Evolutionary conservation across 2,888 invertebrate genomes (phyloP).

Genomic region (Parnassius mnemosyne): DNA sequence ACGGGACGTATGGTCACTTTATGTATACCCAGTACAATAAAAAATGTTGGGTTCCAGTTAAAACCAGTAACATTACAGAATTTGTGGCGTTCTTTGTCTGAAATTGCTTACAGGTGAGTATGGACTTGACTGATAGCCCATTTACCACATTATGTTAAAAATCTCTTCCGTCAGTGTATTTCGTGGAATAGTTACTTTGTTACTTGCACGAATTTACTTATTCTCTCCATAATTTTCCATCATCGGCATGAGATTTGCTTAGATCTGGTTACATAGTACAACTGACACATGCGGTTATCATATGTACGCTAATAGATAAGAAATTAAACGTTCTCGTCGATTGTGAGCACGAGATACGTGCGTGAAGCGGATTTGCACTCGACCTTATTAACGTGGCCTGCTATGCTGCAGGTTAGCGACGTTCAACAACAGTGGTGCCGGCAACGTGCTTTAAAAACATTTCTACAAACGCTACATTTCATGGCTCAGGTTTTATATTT

Average conservation of each 20-base stretch:
- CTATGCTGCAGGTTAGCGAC: slow-evolving; percentile 40
- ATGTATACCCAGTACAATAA: no score
- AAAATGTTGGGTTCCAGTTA: no score
- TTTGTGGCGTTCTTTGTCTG: no score
- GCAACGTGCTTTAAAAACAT: neutral
- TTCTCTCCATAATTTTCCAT: neutral
- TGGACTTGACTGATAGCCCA: no score
- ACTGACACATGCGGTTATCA: slow-evolving; percentile 57
- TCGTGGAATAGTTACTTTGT: neutral
- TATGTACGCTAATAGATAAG: slow-evolving; percentile 65
- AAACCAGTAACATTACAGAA: no score
- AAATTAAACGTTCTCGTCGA: slow-evolving; percentile 40
- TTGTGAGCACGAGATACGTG: slow-evolving; percentile 51
- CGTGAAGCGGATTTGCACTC: slow-evolving; percentile 53
- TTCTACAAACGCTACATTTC: slow-evolving; percentile 31
- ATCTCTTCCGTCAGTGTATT: neutral
- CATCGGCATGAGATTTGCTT: slow-evolving; percentile 38
- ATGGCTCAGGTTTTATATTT: neutral
- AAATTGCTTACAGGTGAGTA: no score
- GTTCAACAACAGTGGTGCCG: slow-evolving; percentile 7
- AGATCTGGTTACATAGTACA: slow-evolving; percentile 45
- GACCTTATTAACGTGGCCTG: slow-evolving; percentile 24
- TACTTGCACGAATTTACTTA: neutral
- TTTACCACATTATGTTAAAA: no score
- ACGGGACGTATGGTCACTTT: no score